These are phyloP conservation scores for Syritta pipiens DNA, from an alignment of 2,888 invertebrate species.

Conservation along the genomic window DNA sequence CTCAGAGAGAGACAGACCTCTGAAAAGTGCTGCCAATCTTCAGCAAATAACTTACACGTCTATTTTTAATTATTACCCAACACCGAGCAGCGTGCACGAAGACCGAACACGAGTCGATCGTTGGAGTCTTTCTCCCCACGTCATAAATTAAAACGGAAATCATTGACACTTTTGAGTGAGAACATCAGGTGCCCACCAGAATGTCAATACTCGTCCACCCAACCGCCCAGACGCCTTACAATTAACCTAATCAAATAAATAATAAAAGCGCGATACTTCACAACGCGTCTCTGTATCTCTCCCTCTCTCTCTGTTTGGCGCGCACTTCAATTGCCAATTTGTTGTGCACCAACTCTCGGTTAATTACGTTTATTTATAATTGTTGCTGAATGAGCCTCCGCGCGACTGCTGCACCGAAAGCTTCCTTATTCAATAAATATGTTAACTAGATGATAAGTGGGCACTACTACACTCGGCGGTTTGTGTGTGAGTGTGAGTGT, in stretches of 20 bases:
- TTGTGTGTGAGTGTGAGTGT: neutral
- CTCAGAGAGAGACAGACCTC: no score
- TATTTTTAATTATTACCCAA: no score
- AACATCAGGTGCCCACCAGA: slow-evolving; percentile 64
- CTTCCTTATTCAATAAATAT: slow-evolving; percentile 67
- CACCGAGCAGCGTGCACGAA: no score
- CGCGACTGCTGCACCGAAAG: slow-evolving; percentile 35
- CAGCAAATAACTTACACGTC: no score
- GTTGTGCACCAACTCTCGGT: slow-evolving; percentile 48
- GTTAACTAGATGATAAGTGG: slow-evolving; percentile 58
- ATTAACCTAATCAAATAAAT: slow-evolving; percentile 58
- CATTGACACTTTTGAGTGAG: slow-evolving; percentile 63
- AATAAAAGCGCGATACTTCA: slow-evolving; percentile 37
- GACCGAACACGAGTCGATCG: no score
- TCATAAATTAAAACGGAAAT: slow-evolving; percentile 67
- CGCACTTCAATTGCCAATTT: slow-evolving; percentile 48
- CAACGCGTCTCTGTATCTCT: neutral
- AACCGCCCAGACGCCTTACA: slow-evolving; percentile 41
- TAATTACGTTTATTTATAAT: slow-evolving; percentile 62
- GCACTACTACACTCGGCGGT: neutral
- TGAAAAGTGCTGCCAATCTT: no score
- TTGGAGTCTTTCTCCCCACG: no score
- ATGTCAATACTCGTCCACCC: slow-evolving; percentile 45
- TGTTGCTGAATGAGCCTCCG: slow-evolving; percentile 20
- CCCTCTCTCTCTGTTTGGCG: no score